Evolutionary conservation across 2,888 invertebrate species (phyloP).

Genomic region (Parnassius glacialis): DNA sequence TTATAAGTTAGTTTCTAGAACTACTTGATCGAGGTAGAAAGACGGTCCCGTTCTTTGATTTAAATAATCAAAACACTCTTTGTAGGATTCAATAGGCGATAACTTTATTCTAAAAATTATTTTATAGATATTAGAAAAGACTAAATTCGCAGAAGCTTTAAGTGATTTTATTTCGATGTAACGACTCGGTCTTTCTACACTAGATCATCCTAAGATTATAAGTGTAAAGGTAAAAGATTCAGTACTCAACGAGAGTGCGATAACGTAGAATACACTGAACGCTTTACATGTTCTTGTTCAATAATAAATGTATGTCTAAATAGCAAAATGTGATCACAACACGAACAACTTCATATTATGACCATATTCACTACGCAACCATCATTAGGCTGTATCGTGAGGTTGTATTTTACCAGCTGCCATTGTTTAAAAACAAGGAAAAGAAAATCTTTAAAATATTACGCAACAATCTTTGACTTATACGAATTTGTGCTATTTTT

Average conservation of each 20-base stretch:
- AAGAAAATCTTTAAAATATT: too few species aligned
- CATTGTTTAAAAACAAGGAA: too few species aligned
- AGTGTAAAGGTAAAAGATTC: constrained; percentile 27
- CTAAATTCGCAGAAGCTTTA: neutral
- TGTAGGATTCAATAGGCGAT: neutral
- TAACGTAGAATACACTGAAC: constrained; percentile 30
- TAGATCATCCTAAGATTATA: constrained; percentile 28
- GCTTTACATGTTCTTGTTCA: constrained; percentile 32
- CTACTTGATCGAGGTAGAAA: constrained; percentile 30
- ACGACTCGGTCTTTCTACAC: constrained; percentile 31
- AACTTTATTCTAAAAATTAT: too few species aligned
- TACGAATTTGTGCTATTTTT: too few species aligned
- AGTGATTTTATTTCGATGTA: neutral
- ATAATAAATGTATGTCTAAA: constrained; percentile 15
- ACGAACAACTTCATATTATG: constrained; percentile 13
- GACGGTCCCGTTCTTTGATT: neutral
- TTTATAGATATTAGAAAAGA: too few species aligned
- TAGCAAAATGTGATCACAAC: constrained; percentile 25
- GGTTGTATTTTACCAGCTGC: too few species aligned
- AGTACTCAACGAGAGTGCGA: constrained; percentile 25
- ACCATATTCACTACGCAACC: neutral
- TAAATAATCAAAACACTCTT: neutral
- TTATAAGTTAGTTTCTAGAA: constrained; percentile 35
- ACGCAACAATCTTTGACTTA: too few species aligned
- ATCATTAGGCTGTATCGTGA: too few species aligned